Conservation (phyloP, 2,797 vertebrate genomes). For the Cirrhinus mrigala region DNA sequence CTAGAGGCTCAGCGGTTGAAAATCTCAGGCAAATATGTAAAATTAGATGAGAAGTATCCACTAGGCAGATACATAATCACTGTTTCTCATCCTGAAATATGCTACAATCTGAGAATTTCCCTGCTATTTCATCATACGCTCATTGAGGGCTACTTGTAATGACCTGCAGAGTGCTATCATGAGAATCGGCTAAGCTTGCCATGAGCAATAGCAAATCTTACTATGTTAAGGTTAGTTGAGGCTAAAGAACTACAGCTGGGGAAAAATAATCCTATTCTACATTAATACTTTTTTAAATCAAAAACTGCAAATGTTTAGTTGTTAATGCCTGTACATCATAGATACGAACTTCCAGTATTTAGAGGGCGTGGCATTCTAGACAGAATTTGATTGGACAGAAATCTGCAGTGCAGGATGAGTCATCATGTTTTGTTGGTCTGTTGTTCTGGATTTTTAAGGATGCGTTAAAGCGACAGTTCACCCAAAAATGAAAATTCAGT, state of each 20-base stretch:
- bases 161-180: slow-evolving; percentile 41
- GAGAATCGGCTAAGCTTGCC: slow-evolving; percentile 17
- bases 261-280: not conserved
- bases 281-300: not conserved
- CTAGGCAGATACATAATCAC: slow-evolving; percentile 54
- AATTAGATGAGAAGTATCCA: slow-evolving; percentile 53
- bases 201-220: slow-evolving; percentile 23
- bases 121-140: slow-evolving; percentile 56
- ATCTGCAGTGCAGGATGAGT: not conserved
- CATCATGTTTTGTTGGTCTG: not conserved
- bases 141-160: slow-evolving; percentile 50
- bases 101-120: slow-evolving; percentile 43
- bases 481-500: not conserved
- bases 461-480: not conserved
- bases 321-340: not conserved
- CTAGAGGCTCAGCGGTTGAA: slow-evolving; percentile 36
- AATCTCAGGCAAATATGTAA: slow-evolving; percentile 53
- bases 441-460: not conserved
- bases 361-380: not conserved
- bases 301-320: no score
- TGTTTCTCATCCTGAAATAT: slow-evolving; percentile 53
- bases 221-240: slow-evolving; percentile 29
- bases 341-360: not conserved
- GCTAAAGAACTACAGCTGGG: slow-evolving; percentile 2
- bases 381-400: no score